Percentiles rank a stretch among this genome's conserved stretches.
These are phyloP conservation scores for Dioctria linearis DNA, from an alignment of 2,888 invertebrate species.

Conservation along the genomic window DNA sequence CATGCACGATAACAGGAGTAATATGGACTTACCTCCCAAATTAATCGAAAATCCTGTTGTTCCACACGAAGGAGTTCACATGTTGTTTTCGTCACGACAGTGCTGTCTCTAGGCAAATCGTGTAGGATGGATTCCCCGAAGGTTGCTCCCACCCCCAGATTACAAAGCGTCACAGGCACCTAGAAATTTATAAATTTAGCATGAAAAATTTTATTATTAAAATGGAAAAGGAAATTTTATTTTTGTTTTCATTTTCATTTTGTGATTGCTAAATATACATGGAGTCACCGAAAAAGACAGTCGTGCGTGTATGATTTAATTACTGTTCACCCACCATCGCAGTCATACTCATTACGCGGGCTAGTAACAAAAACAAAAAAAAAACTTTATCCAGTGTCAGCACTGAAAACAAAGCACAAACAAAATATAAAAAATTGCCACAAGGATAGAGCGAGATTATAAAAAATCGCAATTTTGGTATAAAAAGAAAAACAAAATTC, in stretches of 20 bases:
- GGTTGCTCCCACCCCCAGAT: conserved; percentile 81
- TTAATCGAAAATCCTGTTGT: conserved; percentile 82
- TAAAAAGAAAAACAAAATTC: no score
- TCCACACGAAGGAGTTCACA: conserved; percentile 83
- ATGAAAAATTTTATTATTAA: neutral
- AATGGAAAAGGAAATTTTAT: neutral
- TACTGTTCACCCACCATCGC: neutral
- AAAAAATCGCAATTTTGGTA: no score
- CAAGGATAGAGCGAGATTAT: no score
- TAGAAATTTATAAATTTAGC: conserved; percentile 67
- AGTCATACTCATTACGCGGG: no score
- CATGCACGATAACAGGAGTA: neutral
- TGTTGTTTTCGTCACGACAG: conserved; percentile 81
- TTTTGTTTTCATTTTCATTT: neutral
- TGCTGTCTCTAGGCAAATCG: conserved; percentile 80
- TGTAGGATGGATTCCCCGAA: conserved; percentile 84
- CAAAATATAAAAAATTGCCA: no score
- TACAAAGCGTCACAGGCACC: conserved; percentile 79
- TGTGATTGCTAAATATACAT: neutral
- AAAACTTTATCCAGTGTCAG: no score
- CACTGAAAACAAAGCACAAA: no score
- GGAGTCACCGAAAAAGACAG: neutral
- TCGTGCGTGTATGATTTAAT: conserved; percentile 23
- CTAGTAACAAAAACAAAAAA: no score
- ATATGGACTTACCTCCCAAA: conserved; percentile 76